Base-by-base conservation (phyloP, 1,140 invertebrate species). In the Micrasema minimum region DNA sequence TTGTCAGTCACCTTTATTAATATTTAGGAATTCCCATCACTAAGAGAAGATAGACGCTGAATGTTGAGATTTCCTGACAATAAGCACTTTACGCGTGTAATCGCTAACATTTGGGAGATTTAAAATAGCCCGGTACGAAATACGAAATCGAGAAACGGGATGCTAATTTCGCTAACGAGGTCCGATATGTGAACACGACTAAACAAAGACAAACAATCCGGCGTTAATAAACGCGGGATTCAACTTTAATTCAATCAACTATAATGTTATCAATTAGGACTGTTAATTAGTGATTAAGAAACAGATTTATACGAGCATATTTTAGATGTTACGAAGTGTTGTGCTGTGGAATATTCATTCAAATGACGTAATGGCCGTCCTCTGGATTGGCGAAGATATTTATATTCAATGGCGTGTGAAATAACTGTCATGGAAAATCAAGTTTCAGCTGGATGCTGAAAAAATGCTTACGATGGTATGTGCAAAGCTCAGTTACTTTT, bases 391-490 rank as follows among this genome's bases (percentile, higher is more conserved):
- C 16, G 23, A 22, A 20, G n/a, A 61, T 59, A 66, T 71, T 66
- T 66, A 55, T 59, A 38, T 59, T 16, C 26, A 11, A 18, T 14
- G 31, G 18, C 20, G 6, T 20, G 9, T 62, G 12, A 3, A 45
- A 45, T 45, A 12, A 31, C 7, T 7, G 48, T 22, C 18, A 67
- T 72, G 70, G 38, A 43, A 59, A 20, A 43, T 37, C n/a, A 38
- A 7, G 43, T 48, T 20, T 22, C 22, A 72, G 68, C 55, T 66
- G 73, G 57, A 75, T 75, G 73, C 51, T 75, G 73, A 75, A 69
- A 48, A 75, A 75, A 75, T 75, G 73, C 46, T 61, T 75, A 26
- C 69, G 65, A 69, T 75, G 73, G 73, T 74, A 71, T 53, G 61
- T 31, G n/a, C n/a, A n/a, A n/a, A n/a, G n/a, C n/a, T n/a, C n/a